Evolutionary conservation across 2,888 invertebrate species (phyloP), one percentile per base, ranked within the genome.

Genomic region (Stramonita haemastoma): DNA sequence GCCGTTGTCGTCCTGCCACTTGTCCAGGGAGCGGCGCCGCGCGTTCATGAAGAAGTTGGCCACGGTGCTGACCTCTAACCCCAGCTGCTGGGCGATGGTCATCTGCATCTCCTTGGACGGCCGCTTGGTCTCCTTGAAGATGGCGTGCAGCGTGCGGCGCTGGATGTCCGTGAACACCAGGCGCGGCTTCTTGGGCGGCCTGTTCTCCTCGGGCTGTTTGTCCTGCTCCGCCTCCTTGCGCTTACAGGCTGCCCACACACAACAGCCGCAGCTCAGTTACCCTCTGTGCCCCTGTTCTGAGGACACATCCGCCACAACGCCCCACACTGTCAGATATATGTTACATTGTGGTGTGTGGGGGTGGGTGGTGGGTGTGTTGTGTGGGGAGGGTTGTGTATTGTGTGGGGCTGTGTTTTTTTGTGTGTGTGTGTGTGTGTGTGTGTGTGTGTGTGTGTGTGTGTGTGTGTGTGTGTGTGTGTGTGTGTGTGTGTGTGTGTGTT

Each of bases 31-130:
- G 93, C 99, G 97, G 93, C 99, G 97, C 91, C 99, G 97, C n/a
- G 99, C 99, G 96, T 99, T 99, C 99, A 99, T 99, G 97, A 99
- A 99, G 97, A 99, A 99, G 96, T 99, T 99, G 87, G 99, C 99
- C 90, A 99, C 99, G 22, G 99, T 99, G 89, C 99, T 99, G 89
- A 99, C 99, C 96, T 99, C 99, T 93, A 99, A 97, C 91, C 99
- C 99, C 94, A 99, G 97, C 96, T 99, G 99, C 93, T 99, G 97
- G 57, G 99, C 99, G 97, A 99, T 99, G 95, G 99, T 99, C 95
- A 99, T 99, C 97, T 99, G 99, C 99, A 99, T 99, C 97, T 99
- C 99, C 97, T 99, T 99, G 93, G 99, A 99, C 94, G 99, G 99
- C 96, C 99, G 97, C 96, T 99, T 99, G 91, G 99, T 99, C 97